Evolutionary conservation across 2,113 vertebrate genomes (phyloP), one percentile per base, ranked within the genome.

Genomic region (Charina bottae): DNA sequence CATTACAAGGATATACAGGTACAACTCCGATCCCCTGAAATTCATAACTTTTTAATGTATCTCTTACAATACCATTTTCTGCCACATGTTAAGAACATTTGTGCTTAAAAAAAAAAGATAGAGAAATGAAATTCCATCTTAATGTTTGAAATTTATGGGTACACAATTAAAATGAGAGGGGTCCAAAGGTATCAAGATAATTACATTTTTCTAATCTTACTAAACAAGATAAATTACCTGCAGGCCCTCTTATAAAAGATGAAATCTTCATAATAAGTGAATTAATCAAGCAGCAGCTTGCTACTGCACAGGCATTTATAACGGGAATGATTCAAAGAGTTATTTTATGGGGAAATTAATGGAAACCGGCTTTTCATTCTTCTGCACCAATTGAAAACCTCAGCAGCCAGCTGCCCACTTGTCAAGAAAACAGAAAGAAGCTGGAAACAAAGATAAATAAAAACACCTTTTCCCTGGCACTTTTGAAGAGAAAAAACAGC

Each of bases 341-440:
- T 98, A 98, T 98, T 99, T 99, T 99, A 99, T 98, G 98, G 98
- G 98, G 97, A 98, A 99, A 99, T 99, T 99, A 99, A 99, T 99
- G 99, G 98, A 99, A 99, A 99, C 99, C 99, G 99, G 99, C 99
- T 99, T 99, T 99, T 99, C 99, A 99, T 99, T 99, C 99, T 99
- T 99, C 98, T 98, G 98, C 98, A 99, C 98, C 98, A 99, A 99
- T 99, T 99, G 99, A 99, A 99, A 99, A 99, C 98, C 98, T 98
- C 98, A 98, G 98, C 98, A 99, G 98, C 98, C 99, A 99, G 99
- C 98, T 99, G 99, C 99, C 99, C 98, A 98, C 98, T 99, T 98
- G 98, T 98, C 98, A 98, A 98, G 98, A 99, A 99, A 99, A 98
- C 98, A 99, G 98, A 98, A 99, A 99, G 99, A 99, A 98, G 97